Conservation (phyloP, 2,888 invertebrate species). For the Cosmia pyralina region DNA sequence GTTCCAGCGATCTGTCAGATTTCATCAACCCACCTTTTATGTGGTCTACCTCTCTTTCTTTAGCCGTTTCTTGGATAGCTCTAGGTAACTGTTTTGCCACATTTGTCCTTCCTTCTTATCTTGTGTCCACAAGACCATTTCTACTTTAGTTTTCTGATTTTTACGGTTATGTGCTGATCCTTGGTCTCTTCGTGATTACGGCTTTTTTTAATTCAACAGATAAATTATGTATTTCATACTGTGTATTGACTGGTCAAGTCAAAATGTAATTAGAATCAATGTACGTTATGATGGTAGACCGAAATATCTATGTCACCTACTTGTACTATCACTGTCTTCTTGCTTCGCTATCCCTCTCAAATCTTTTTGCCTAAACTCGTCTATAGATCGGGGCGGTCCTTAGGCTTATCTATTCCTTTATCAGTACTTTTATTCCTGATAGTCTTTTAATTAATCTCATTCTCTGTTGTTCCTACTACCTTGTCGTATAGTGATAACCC, state of each 20-base stretch:
- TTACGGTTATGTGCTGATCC: no score
- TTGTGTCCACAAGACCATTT: no score
- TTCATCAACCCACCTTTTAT: no score
- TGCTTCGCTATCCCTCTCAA: background rate
- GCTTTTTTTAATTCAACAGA: background rate
- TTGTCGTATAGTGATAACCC: background rate
- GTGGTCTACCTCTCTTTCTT: no score
- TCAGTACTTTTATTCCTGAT: background rate
- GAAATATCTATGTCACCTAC: background rate
- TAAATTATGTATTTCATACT: background rate
- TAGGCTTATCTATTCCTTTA: background rate
- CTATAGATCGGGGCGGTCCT: no score
- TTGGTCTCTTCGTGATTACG: background rate
- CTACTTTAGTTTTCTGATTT: no score
- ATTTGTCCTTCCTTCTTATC: no score
- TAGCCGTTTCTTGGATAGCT: no score
- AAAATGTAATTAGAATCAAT: background rate
- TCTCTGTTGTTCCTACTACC: background rate
- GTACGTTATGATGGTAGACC: no score
- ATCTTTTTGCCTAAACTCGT: background rate
- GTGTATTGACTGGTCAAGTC: background rate
- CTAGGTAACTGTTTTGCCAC: no score
- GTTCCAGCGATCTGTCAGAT: no score
- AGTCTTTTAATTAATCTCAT: background rate
- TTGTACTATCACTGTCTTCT: background rate